A percentile compares a stretch with the other conserved stretches of the same genome.
Evolutionary conservation across 2,113 vertebrate genomes (phyloP).

Genomic region (Carassius auratus): DNA sequence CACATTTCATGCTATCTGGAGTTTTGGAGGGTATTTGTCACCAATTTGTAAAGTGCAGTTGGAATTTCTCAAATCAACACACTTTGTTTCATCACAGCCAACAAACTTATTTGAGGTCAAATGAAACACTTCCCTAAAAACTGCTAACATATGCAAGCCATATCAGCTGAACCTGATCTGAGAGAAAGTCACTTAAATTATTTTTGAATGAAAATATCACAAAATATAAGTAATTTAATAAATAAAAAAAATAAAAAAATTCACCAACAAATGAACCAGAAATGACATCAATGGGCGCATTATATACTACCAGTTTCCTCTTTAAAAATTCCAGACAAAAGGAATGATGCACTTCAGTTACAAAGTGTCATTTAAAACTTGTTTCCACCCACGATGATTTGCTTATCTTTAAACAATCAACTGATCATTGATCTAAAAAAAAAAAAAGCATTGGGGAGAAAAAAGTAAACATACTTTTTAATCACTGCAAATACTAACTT

Average conservation of each 20-base stretch:
- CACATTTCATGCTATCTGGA: background rate
- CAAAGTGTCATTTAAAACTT: background rate
- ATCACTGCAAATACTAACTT: no score
- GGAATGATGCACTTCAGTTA: background rate
- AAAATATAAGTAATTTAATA: background rate
- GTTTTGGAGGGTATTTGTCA: background rate
- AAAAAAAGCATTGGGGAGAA: no score
- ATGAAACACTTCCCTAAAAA: slow-evolving; percentile 5
- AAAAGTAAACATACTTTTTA: no score
- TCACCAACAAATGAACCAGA: background rate
- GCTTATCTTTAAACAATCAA: background rate
- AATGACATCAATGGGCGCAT: background rate
- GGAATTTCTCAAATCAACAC: slow-evolving; percentile 8
- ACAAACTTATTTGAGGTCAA: slow-evolving; percentile 5
- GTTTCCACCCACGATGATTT: background rate
- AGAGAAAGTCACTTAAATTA: background rate
- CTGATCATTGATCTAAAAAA: background rate
- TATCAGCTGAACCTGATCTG: background rate
- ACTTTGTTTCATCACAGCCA: background rate
- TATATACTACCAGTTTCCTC: background rate
- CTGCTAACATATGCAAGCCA: background rate
- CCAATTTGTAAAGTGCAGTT: background rate
- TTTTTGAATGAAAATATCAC: background rate
- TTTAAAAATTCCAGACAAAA: slow-evolving; percentile 8
- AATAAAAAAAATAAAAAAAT: no score